phyloP scores from a whole-genome alignment of 2,797 vertebrate genomes.

The Anniella stebbinsi region DNA sequence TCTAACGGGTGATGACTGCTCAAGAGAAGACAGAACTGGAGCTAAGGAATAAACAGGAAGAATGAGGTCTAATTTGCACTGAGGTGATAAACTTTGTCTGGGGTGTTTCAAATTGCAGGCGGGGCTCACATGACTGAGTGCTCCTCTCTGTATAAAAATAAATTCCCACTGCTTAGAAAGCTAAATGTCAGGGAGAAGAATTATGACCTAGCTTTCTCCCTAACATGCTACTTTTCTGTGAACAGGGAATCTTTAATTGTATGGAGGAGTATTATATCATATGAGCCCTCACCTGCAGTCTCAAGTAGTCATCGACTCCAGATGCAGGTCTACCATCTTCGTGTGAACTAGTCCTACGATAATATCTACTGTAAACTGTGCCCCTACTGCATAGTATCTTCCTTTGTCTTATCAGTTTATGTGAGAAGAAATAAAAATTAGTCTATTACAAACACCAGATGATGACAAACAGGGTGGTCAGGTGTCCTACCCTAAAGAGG shows the following conservation, averaged over 20 bases:
- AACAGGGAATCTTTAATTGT: background rate
- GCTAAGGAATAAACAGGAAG: constrained; percentile 42
- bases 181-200: background rate
- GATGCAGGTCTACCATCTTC: background rate
- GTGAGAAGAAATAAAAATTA: background rate
- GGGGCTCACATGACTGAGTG: background rate
- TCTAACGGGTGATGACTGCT: constrained; percentile 47
- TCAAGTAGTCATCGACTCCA: background rate
- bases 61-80: background rate
- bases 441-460: background rate
- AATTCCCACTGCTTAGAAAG: background rate
- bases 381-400: background rate
- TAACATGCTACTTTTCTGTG: background rate
- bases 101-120: background rate
- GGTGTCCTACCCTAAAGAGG: too few species aligned
- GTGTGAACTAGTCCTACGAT: background rate
- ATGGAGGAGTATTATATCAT: background rate
- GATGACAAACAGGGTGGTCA: background rate
- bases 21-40: constrained; percentile 41
- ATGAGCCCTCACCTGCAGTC: background rate
- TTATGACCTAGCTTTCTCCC: background rate
- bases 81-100: background rate
- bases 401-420: background rate
- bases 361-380: background rate
- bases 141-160: background rate